Percentiles rank a stretch among this genome's conserved stretches.
Evolutionary conservation across 2,113 vertebrate species (phyloP).

Genomic region (Capreolus pygargus): DNA sequence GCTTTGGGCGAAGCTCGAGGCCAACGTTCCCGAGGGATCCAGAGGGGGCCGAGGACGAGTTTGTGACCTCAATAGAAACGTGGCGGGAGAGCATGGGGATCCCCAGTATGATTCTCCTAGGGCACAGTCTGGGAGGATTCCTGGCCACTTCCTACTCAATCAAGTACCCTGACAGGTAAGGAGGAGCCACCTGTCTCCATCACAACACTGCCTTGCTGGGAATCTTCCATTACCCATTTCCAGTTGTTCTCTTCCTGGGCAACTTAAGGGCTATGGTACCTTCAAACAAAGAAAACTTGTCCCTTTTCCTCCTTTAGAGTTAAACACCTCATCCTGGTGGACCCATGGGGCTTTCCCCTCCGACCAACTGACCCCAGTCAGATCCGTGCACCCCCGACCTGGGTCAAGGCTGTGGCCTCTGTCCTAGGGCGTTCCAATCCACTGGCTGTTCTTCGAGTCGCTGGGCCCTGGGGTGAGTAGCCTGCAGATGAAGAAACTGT

Average conservation of each 20-base stretch:
- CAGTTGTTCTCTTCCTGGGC: neutral
- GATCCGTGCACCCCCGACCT: constrained; percentile 81
- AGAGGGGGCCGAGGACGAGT: constrained; percentile 87
- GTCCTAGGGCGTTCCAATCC: constrained; percentile 90
- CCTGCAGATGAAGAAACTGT: neutral
- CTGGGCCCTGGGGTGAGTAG: constrained; percentile 91
- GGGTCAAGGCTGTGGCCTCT: constrained; percentile 85
- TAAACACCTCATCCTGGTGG: constrained; percentile 91
- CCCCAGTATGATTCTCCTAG: constrained; percentile 87
- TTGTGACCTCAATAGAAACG: constrained; percentile 88
- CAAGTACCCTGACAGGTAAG: constrained; percentile 88
- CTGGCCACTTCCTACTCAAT: constrained; percentile 88
- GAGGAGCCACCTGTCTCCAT: neutral
- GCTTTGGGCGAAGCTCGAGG: constrained; percentile 91
- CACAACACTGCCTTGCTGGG: neutral
- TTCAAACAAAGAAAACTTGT: neutral
- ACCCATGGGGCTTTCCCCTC: constrained; percentile 93
- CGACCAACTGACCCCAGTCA: constrained; percentile 76
- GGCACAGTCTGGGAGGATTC: constrained; percentile 88
- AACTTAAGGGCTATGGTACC: neutral
- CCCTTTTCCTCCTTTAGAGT: constrained; percentile 80
- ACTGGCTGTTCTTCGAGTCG: constrained; percentile 91
- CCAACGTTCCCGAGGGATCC: constrained; percentile 86
- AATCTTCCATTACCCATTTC: neutral
- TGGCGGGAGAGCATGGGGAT: constrained; percentile 86